Base-by-base conservation (phyloP, 2,888 invertebrate species). In the Catocala nupta region DNA sequence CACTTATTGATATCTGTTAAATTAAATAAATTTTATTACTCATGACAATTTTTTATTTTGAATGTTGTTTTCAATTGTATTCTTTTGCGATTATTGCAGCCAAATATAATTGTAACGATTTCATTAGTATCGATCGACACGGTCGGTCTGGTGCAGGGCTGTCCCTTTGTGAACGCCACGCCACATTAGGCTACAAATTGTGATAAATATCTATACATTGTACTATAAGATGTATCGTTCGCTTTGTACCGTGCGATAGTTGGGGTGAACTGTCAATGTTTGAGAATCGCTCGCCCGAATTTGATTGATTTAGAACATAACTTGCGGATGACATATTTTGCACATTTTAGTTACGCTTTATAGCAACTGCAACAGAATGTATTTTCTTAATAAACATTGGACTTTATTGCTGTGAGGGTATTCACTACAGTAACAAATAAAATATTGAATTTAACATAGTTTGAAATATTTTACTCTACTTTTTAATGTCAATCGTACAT, bases 181-280 rank as follows among this genome's bases (percentile, higher is more conserved):
- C 75, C 83, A 84, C 81, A 87, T 89, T 89, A 82, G 76, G 66
- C 83, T 76, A 79, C 83, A 87, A 87, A 88, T 87, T 88, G 86
- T 85, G 85, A 88, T 86, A 85, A 84, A 83, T 84, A 83, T 81
- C 80, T 78, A 78, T 74, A 77, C 70, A 68, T 67, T 75, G 71
- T 74, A 76, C 56, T 68, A 66, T 67, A 77, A 77, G 77, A 77
- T 74, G 72, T 78, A 77, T 77, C 77, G 70, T 62, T 63, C 55
- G 51, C 43, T 70, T 77, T 75, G 73, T 73, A 65, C 63, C 62
- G 52, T 59, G 76, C 64, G 73, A 71, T 70, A 75, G 75, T 70
- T 73, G 67, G 76, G 74, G 73, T 63, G 76, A 69, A 63, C 55
- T 56, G 12, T 39, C 43, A 62, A 66, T 66, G 71, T 69, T 69